These are phyloP conservation scores for Eupsittula cactorum DNA, from an alignment of 2,113 vertebrate genomes.

Conservation along the genomic window DNA sequence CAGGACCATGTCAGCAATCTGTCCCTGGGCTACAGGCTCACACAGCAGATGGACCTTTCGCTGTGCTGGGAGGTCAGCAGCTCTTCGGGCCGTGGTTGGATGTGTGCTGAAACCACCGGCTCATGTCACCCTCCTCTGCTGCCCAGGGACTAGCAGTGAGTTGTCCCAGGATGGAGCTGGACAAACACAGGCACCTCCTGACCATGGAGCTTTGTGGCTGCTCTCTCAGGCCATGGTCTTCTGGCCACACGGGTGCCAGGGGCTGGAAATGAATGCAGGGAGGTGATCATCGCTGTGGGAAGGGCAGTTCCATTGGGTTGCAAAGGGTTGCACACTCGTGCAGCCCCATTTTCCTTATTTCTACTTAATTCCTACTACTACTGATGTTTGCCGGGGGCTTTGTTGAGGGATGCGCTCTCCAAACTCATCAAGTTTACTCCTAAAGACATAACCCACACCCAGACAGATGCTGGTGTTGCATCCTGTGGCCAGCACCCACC, in stretches of 20 bases:
- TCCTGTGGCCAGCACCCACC: background rate
- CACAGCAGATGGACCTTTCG: background rate
- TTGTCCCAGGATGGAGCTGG: background rate
- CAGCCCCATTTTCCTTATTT: background rate
- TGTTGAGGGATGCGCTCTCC: background rate
- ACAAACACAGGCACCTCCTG: background rate
- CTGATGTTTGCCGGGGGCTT: background rate
- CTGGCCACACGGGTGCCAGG: rapidly evolving
- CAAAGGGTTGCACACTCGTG: rapidly evolving
- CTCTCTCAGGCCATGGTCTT: background rate
- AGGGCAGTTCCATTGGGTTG: background rate
- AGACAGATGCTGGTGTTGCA: background rate
- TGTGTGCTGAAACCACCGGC: background rate
- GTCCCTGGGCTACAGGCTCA: background rate
- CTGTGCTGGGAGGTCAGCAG: background rate
- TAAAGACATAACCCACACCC: background rate
- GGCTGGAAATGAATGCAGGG: background rate
- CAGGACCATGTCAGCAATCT: background rate
- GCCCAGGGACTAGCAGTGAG: background rate
- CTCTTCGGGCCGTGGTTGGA: background rate
- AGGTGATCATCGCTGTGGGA: rapidly evolving
- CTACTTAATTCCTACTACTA: background rate
- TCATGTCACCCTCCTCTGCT: background rate
- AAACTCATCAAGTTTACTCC: background rate
- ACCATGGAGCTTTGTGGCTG: rapidly evolving